A percentile compares a stretch with the other conserved stretches of the same genome.
phyloP scores from a whole-genome alignment of 2,888 invertebrate species.

The Allygus modestus region DNA sequence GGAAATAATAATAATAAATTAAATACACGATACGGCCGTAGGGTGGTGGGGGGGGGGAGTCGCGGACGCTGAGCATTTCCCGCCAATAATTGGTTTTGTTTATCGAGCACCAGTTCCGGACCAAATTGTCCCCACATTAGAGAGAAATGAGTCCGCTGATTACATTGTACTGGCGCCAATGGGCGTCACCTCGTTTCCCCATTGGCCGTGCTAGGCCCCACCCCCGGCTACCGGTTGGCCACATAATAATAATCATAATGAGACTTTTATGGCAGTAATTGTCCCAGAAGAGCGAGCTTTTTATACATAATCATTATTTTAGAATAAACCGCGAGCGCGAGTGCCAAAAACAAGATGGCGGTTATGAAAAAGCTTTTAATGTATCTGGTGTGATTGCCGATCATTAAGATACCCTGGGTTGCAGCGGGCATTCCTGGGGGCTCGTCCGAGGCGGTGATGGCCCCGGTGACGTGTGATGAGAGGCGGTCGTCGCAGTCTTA shows the following conservation, averaged over 20 bases:
- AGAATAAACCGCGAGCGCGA: conserved; percentile 60
- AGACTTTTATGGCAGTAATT: conserved; percentile 62
- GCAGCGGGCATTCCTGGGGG: neutral
- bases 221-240: conserved; percentile 59
- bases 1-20: conserved; percentile 9
- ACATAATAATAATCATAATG: conserved; percentile 63
- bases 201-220: conserved; percentile 27
- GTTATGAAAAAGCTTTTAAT: conserved; percentile 62
- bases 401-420: conserved; percentile 1
- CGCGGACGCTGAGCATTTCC: neutral
- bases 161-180: conserved; percentile 54
- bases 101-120: conserved; percentile 47
- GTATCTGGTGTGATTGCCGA: conserved; percentile 25
- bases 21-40: neutral
- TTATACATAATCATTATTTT: conserved; percentile 63
- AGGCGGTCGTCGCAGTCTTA: no score
- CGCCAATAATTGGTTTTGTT: conserved; percentile 54
- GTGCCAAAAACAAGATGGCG: conserved; percentile 63
- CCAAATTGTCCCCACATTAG: conserved; percentile 56
- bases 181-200: conserved; percentile 54
- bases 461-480: neutral
- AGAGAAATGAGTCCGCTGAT: conserved; percentile 57
- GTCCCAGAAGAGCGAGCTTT: conserved; percentile 48
- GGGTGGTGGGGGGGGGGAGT: neutral
- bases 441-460: neutral